Percentiles rank a stretch among this genome's conserved stretches.
Evolutionary conservation across 2,113 vertebrate genomes (phyloP).

Genomic region (Electrona antarctica): DNA sequence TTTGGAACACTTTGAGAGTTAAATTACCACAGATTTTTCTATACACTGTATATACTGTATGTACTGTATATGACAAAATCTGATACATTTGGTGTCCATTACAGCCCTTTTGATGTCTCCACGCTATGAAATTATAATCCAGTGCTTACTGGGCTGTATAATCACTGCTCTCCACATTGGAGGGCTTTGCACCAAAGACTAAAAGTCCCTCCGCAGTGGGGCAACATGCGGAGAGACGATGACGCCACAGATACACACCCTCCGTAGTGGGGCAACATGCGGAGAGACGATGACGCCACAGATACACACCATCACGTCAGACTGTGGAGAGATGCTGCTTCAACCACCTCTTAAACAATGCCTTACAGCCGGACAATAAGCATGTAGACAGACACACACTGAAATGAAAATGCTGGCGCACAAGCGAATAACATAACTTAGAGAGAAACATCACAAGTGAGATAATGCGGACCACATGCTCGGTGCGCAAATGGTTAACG

Average conservation of each 20-base stretch:
- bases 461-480: slow-evolving; percentile 95
- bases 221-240: slow-evolving; percentile 13
- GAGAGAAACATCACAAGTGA: slow-evolving; percentile 81
- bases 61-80: too few relatives aligned
- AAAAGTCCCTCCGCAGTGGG: slow-evolving; percentile 37
- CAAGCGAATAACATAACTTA: slow-evolving; percentile 67
- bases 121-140: slow-evolving; percentile 65
- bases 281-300: too few relatives aligned
- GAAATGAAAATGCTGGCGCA: slow-evolving; percentile 69
- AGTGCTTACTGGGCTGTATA: slow-evolving; percentile 61
- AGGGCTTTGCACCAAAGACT: slow-evolving; percentile 57
- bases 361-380: slow-evolving; percentile 21
- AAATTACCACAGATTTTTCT: not conserved
- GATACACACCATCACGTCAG: too few relatives aligned
- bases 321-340: too few relatives aligned
- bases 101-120: slow-evolving; percentile 58
- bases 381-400: slow-evolving; percentile 34
- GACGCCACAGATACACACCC: slow-evolving; percentile 50
- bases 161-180: slow-evolving; percentile 63
- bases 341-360: slow-evolving; percentile 33
- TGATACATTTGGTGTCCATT: slow-evolving; percentile 60
- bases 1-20: too few relatives aligned
- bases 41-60: too few relatives aligned
- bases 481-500: slow-evolving; percentile 92
- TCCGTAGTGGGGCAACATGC: too few relatives aligned